phyloP scores from a whole-genome alignment of 2,113 vertebrate species.

The Arvicanthis niloticus region DNA sequence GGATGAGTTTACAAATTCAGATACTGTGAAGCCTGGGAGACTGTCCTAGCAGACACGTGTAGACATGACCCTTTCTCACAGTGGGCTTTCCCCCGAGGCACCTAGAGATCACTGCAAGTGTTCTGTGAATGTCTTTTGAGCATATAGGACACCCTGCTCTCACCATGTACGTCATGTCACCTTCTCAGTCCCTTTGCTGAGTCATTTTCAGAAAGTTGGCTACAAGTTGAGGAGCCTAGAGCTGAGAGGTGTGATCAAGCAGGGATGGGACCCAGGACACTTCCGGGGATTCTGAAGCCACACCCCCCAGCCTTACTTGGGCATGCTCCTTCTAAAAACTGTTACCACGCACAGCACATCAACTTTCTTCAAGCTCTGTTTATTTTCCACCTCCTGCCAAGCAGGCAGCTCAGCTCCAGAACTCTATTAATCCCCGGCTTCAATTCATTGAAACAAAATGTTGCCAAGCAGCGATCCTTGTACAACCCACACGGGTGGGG shows the following conservation, averaged over 20 bases:
- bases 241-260: background rate
- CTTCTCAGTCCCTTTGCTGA: background rate
- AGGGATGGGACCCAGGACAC: background rate
- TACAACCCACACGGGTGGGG: background rate
- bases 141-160: rapidly evolving
- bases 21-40: background rate
- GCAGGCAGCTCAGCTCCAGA: constrained; percentile 61
- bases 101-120: rapidly evolving
- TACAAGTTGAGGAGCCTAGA: background rate
- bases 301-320: background rate
- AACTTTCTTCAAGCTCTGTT: constrained; percentile 55
- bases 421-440: constrained; percentile 69
- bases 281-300: background rate
- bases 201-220: background rate
- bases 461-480: constrained; percentile 72
- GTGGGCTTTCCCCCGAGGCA: background rate
- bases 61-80: background rate
- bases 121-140: background rate
- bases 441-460: constrained; percentile 72
- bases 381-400: constrained; percentile 57
- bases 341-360: constrained; percentile 13
- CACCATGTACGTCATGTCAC: rapidly evolving
- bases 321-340: background rate
- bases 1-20: too few species aligned
- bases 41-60: background rate